These are phyloP conservation scores for Eurystomus gularis DNA, from an alignment of 2,113 vertebrate genomes.

Conservation along the genomic window DNA sequence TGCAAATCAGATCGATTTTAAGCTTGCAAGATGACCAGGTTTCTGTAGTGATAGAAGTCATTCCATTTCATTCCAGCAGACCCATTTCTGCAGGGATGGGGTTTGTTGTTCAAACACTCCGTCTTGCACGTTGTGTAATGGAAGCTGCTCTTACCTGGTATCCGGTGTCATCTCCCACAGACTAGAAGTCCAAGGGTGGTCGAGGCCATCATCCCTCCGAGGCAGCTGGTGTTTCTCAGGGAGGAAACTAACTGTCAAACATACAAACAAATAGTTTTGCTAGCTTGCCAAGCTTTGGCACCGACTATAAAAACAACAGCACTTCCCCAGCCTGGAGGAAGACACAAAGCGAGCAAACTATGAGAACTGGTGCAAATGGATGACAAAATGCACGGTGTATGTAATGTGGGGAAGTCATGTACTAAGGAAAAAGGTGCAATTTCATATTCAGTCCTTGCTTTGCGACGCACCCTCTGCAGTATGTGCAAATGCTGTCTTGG, in stretches of 20 bases:
- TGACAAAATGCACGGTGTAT: neutral
- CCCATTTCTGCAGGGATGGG: slow-evolving; percentile 4
- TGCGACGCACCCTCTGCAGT: neutral
- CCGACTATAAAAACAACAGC: neutral
- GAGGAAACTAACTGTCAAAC: slow-evolving; percentile 13
- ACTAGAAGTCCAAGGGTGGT: neutral
- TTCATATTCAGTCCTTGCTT: neutral
- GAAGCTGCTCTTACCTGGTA: neutral
- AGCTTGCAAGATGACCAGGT: neutral
- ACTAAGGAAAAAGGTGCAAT: neutral
- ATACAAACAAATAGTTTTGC: neutral
- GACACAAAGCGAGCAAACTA: neutral
- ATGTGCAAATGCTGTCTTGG: neutral
- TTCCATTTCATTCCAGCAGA: slow-evolving; percentile 24
- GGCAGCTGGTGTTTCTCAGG: slow-evolving; percentile 28
- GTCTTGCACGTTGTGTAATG: neutral
- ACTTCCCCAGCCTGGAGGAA: slow-evolving; percentile 19
- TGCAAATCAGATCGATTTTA: slow-evolving; percentile 57
- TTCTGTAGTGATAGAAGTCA: slow-evolving; percentile 23
- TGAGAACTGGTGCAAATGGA: neutral
- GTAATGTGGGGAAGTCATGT: neutral
- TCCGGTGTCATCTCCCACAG: neutral
- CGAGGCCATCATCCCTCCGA: neutral
- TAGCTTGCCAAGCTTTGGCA: slow-evolving; percentile 49
- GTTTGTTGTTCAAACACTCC: neutral